Percentiles rank a stretch among this genome's conserved stretches.
phyloP scores from a whole-genome alignment of 2,797 vertebrate genomes.

The Squalus acanthias region DNA sequence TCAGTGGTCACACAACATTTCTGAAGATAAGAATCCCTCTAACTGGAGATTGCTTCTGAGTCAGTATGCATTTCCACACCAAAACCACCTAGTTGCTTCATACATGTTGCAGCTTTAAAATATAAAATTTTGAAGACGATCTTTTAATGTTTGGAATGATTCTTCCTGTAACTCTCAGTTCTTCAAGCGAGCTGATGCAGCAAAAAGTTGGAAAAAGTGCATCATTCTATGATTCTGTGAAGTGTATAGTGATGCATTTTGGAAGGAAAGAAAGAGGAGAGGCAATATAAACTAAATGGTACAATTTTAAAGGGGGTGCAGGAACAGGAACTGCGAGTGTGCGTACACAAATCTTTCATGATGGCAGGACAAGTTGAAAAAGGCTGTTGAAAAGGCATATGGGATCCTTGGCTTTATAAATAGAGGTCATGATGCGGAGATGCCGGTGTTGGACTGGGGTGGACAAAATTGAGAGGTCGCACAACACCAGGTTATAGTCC shows the following conservation, averaged over 20 bases:
- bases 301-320: not conserved
- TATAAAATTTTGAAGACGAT: not conserved
- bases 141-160: not conserved
- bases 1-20: not conserved
- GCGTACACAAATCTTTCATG: not conserved
- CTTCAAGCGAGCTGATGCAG: too few relatives aligned
- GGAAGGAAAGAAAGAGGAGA: not conserved
- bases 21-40: not conserved
- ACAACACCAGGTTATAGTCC: too few relatives aligned
- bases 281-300: not conserved
- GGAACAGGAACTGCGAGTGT: not conserved
- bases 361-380: not conserved
- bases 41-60: not conserved
- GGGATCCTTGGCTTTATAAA: too few relatives aligned
- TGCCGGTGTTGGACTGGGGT: too few relatives aligned
- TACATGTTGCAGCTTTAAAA: not conserved
- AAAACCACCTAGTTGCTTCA: not conserved
- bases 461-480: too few relatives aligned
- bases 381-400: too few relatives aligned
- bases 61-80: not conserved
- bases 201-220: too few relatives aligned
- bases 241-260: not conserved
- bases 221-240: not conserved
- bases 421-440: too few relatives aligned
- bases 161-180: not conserved